Base-by-base conservation (phyloP, 2,888 invertebrate species). In the Willowsia nigromaculata region DNA sequence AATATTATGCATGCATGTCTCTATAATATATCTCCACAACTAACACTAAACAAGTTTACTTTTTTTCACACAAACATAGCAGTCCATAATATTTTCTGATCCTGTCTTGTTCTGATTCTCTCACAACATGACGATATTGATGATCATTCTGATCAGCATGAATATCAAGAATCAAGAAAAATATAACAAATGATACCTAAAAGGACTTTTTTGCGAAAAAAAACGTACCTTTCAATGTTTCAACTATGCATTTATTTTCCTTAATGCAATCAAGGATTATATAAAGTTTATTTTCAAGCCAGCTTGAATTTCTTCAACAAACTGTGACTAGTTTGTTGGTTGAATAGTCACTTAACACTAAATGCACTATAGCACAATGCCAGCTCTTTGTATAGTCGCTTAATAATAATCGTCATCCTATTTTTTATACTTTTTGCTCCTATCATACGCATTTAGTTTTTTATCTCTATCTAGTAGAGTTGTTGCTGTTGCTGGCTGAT, bases 401-500 rank as follows among this genome's bases (percentile, higher is more conserved):
- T 13, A 7, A 47, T 47, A 15, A 65, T 33, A 13, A 25, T 27
- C 27, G 27, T 50, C n/a, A 68, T 33, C 59, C 0, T 27, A 11
- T 13, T 59, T 13, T 27, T 11, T 59, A 11, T 27, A 11, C 27
- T 59, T 13, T 27, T 11, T 59, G 13, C 27, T 50, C 30, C 18
- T 22, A 53, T 59, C 59, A 37, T 68, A 68, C 68, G 68, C 68
- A 68, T 68, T 68, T 68, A 68, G 40, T 47, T 37, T 65, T 43
- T 47, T 65, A 62, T 53, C 59, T 62, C 81, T 81, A 37, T 33
- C 27, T 85, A 47, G 71, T 84, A 74, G 68, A 6, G 9, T 33
- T 33, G 18, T 33, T 65, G 65, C 65, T 65, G 68, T 68, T 68
- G 84, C 84, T 84, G 84, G 71, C 84, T 84, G 71, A 65, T 68